Evolutionary conservation across 2,888 invertebrate genomes (phyloP).

Genomic region (Acanthosoma haemorrhoidale): DNA sequence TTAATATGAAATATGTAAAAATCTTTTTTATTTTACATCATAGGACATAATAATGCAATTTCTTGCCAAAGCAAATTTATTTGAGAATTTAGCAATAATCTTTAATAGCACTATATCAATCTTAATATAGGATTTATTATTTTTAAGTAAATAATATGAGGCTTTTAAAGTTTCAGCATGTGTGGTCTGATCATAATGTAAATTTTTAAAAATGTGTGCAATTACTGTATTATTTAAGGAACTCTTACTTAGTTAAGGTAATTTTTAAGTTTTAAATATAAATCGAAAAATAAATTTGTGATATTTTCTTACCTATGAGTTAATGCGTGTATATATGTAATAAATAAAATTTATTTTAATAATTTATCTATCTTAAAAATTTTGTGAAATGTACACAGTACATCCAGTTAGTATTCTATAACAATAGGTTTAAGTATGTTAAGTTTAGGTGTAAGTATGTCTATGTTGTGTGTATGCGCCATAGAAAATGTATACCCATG

Average conservation of each 20-base stretch:
- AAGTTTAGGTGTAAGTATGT: not conserved
- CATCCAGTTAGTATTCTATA: not conserved
- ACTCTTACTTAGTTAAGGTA: not conserved
- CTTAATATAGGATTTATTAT: no score
- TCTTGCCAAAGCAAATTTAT: not conserved
- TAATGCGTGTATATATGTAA: conserved; percentile 9
- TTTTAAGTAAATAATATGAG: not conserved
- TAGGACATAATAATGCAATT: no score
- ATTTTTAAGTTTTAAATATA: not conserved
- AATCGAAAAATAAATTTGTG: conserved; percentile 13
- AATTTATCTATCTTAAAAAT: not conserved
- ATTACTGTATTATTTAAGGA: not conserved
- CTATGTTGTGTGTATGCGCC: no score
- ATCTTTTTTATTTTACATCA: no score
- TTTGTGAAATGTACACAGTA: not conserved
- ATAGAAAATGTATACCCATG: no score
- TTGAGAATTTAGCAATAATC: not conserved
- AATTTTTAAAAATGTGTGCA: not conserved
- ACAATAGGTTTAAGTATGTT: not conserved
- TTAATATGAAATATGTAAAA: no score
- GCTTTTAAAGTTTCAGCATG: not conserved
- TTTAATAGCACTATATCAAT: not conserved
- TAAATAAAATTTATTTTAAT: not conserved
- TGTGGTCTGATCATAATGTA: not conserved
- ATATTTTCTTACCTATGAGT: conserved; percentile 19